These are phyloP conservation scores for Pachycephus smyrnensis DNA, from an alignment of 2,888 invertebrate genomes.

Conservation along the genomic window DNA sequence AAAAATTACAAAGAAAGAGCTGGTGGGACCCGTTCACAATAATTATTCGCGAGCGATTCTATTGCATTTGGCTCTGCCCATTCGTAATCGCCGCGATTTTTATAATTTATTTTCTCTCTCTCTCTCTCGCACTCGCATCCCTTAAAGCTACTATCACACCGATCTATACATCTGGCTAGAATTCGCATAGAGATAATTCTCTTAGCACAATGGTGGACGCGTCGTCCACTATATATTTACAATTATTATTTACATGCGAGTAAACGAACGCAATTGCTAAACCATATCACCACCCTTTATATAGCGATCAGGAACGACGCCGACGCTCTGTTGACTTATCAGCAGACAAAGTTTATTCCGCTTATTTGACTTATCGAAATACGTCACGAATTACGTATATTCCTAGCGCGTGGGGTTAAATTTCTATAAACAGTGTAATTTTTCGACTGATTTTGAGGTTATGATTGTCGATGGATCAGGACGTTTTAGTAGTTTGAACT, in stretches of 20 bases:
- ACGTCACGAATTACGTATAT: not conserved
- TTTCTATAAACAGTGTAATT: not conserved
- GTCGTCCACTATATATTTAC: conserved; percentile 19
- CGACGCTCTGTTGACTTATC: not conserved
- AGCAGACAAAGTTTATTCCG: not conserved
- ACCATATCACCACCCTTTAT: not conserved
- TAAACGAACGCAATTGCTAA: not conserved
- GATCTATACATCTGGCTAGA: conserved; percentile 62
- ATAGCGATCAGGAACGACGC: not conserved
- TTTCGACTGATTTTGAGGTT: not conserved
- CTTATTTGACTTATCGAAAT: not conserved
- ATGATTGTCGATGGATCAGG: not conserved
- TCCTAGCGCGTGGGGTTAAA: not conserved
- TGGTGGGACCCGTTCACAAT: not conserved
- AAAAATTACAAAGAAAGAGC: not conserved
- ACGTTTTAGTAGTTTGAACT: not conserved
- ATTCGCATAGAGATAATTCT: conserved; percentile 42
- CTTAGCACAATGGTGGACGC: not conserved
- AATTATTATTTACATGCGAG: conserved; percentile 19
- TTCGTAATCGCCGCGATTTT: not conserved
- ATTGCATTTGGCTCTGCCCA: not conserved
- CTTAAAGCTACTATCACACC: conserved; percentile 67
- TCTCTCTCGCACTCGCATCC: conserved; percentile 16
- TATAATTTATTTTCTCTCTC: conserved; percentile 14
- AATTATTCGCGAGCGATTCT: not conserved